These are phyloP conservation scores for Zoanthus sansibaricus DNA, from an alignment of 92 coral and sea anemone genomes.

Conservation along the genomic window DNA sequence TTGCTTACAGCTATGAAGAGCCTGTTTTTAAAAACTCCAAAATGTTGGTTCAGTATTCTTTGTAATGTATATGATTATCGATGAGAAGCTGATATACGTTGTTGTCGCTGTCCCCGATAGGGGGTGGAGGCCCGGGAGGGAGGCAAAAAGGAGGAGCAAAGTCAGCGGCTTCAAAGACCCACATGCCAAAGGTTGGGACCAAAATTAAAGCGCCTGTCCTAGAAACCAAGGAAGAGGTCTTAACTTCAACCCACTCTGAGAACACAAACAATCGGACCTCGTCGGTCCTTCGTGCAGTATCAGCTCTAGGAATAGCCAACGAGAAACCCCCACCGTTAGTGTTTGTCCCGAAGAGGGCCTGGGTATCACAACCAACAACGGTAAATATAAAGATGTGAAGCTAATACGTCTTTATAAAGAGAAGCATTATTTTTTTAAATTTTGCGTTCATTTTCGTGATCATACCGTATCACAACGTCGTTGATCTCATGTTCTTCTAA, in stretches of 20 bases:
- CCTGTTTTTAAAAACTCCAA: too few relatives aligned
- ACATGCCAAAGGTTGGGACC: conserved; percentile 88
- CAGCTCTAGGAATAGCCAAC: conserved; percentile 93
- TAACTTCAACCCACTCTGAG: conserved; percentile 53
- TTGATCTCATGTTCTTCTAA: not conserved
- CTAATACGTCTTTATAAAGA: not conserved
- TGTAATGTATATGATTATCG: too few relatives aligned
- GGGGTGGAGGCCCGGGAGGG: conserved; percentile 85
- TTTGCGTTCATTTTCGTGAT: too few relatives aligned
- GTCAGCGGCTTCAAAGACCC: conserved; percentile 91
- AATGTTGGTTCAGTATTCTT: too few relatives aligned
- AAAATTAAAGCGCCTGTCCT: conserved; percentile 65
- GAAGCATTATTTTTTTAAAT: too few relatives aligned
- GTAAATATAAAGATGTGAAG: conserved; percentile 50
- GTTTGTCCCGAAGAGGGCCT: conserved; percentile 94
- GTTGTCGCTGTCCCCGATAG: not conserved
- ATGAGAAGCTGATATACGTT: too few relatives aligned
- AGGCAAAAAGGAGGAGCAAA: conserved; percentile 88
- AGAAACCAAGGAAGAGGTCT: conserved; percentile 79
- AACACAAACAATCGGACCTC: conserved; percentile 80
- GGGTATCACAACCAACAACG: conserved; percentile 95
- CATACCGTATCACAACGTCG: too few relatives aligned
- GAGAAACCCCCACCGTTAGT: conserved; percentile 90
- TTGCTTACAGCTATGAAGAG: too few relatives aligned
- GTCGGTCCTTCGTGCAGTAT: conserved; percentile 98